Evolutionary conservation across 2,797 vertebrate genomes (phyloP).

Genomic region (Spheniscus humboldti): DNA sequence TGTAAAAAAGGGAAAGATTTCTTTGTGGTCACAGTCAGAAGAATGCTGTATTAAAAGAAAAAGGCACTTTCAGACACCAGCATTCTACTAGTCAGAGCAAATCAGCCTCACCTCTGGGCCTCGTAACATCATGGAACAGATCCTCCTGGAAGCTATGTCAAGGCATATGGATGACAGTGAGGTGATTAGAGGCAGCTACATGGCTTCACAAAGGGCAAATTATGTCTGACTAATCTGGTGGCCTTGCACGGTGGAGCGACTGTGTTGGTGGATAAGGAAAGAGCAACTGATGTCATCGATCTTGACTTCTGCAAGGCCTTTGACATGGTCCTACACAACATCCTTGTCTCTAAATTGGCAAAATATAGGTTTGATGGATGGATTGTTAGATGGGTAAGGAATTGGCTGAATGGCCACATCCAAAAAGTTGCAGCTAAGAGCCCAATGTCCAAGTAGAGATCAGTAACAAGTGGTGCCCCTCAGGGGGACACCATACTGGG

Average conservation of each 20-base stretch:
- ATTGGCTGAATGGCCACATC: not conserved
- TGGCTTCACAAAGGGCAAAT: not conserved
- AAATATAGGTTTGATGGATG: not conserved
- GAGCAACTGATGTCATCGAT: not conserved
- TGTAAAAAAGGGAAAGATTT: not conserved
- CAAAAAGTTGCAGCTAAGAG: not conserved
- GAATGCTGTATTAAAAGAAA: not conserved
- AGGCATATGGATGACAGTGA: not conserved
- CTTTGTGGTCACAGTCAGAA: not conserved
- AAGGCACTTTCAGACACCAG: not conserved
- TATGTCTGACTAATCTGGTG: not conserved
- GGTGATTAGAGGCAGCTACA: not conserved
- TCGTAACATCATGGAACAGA: not conserved
- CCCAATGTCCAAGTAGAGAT: not conserved
- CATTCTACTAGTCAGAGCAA: not conserved
- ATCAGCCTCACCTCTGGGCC: not conserved
- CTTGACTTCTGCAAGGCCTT: not conserved
- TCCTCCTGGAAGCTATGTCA: not conserved
- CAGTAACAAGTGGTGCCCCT: not conserved
- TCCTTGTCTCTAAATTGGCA: not conserved
- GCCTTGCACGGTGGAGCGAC: not conserved
- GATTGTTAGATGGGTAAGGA: not conserved
- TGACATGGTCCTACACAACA: not conserved
- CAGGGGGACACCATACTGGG: rapidly evolving
- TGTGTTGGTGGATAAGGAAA: not conserved